phyloP scores from a whole-genome alignment of 2,888 invertebrate species.

The Heliconius charithonia region DNA sequence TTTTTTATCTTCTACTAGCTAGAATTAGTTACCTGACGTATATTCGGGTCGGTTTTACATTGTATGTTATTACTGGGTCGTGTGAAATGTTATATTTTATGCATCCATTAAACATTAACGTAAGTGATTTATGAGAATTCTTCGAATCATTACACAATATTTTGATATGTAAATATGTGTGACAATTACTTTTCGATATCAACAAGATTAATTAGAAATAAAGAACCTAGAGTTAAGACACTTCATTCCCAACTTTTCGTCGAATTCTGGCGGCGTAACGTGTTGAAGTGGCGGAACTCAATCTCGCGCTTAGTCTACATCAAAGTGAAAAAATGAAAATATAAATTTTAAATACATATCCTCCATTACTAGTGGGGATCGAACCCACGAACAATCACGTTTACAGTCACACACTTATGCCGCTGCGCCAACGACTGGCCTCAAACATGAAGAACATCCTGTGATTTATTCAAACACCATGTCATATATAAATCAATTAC shows the following conservation, averaged over 20 bases:
- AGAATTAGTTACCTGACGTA: conserved; percentile 65
- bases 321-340: too few species aligned
- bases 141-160: not conserved
- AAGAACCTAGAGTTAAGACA: too few species aligned
- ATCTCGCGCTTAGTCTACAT: too few species aligned
- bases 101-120: conserved; percentile 42
- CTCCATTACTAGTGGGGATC: too few species aligned
- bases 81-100: conserved; percentile 56
- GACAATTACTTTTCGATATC: not conserved
- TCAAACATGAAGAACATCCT: not conserved
- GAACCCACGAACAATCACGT: too few species aligned
- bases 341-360: too few species aligned
- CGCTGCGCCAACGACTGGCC: too few species aligned
- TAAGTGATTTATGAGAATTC: conserved; percentile 20
- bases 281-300: too few species aligned
- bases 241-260: too few species aligned
- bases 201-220: not conserved
- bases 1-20: conserved; percentile 56
- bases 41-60: conserved; percentile 58
- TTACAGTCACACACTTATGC: too few species aligned
- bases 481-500: conserved; percentile 43
- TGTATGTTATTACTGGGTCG: conserved; percentile 60
- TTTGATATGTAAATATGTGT: not conserved
- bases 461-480: conserved; percentile 28
- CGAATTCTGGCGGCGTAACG: too few species aligned